Percentiles rank a stretch among this genome's conserved stretches.
Evolutionary conservation across 2,113 vertebrate species (phyloP).

Genomic region (Salvator merianae): DNA sequence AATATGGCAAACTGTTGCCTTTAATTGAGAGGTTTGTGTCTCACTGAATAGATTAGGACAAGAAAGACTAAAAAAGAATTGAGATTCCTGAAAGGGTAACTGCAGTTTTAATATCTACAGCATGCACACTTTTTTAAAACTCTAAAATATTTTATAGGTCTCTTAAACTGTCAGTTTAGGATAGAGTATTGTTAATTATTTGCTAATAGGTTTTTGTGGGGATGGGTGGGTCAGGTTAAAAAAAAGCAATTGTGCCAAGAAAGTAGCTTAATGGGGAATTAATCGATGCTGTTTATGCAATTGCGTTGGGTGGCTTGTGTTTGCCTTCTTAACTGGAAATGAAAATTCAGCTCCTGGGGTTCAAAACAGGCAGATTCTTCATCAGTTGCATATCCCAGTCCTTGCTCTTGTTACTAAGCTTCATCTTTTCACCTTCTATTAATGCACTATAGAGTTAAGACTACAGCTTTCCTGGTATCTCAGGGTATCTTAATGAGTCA

Average conservation of each 20-base stretch:
- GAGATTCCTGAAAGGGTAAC: conserved; percentile 54
- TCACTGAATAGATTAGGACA: conserved; percentile 32
- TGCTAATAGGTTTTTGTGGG: conserved; percentile 64
- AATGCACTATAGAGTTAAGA: not conserved
- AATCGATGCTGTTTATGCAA: conserved; percentile 56
- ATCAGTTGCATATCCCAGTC: not conserved
- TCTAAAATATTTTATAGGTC: conserved; percentile 60
- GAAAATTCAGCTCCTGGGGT: conserved; percentile 38
- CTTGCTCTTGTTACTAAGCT: not conserved
- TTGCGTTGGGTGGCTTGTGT: conserved; percentile 19
- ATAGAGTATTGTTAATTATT: conserved; percentile 70
- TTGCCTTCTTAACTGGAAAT: conserved; percentile 49
- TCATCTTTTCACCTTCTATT: conserved; percentile 23
- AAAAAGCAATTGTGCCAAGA: conserved; percentile 71
- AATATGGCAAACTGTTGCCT: conserved; percentile 58
- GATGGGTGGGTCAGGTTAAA: conserved; percentile 26
- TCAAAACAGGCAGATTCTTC: conserved; percentile 33
- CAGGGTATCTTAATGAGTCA: conserved; percentile 16
- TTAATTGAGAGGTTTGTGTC: conserved; percentile 34
- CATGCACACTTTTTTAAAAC: conserved; percentile 58
- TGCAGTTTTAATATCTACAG: conserved; percentile 59
- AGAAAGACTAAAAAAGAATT: conserved; percentile 40
- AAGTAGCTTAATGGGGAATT: conserved; percentile 65
- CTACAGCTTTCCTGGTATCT: conserved; percentile 24
- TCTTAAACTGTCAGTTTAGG: conserved; percentile 66